Conservation (phyloP, 2,888 invertebrate species). For the Microchrysa polita region DNA sequence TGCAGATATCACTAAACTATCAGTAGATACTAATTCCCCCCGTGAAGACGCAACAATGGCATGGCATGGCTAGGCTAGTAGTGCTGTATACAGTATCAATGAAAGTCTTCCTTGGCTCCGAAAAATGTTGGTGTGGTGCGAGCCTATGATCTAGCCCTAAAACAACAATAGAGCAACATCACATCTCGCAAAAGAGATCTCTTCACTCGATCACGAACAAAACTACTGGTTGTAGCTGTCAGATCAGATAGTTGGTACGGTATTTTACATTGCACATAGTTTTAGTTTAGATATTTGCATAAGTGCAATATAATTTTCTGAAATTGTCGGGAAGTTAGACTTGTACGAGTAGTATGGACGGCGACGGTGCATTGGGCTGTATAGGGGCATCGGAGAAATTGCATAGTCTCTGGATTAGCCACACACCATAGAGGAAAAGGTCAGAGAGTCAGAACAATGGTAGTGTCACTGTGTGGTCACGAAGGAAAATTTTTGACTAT, state of each 20-base stretch:
- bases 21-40: conserved; percentile 7
- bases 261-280: not conserved
- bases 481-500: conserved; percentile 4
- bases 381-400: conserved; percentile 18
- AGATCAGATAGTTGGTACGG: not conserved
- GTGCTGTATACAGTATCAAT: too few species aligned
- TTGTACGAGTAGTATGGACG: too few species aligned
- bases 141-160: too few species aligned
- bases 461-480: conserved; percentile 8
- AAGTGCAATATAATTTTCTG: conserved; percentile 8
- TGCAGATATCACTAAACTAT: conserved; percentile 19
- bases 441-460: conserved; percentile 34
- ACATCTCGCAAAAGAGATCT: conserved; percentile 32
- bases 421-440: too few species aligned
- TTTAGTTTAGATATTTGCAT: too few species aligned
- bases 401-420: conserved; percentile 13
- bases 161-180: conserved; percentile 28
- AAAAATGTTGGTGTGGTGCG: conserved; percentile 19
- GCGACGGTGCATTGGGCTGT: conserved; percentile 5
- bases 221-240: conserved; percentile 18
- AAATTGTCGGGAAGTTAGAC: conserved; percentile 15
- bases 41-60: conserved; percentile 30
- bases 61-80: too few species aligned
- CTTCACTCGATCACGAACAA: conserved; percentile 20
- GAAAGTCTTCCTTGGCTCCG: conserved; percentile 41